A percentile compares a stretch with the other conserved stretches of the same genome.
These are phyloP conservation scores for Ranitomeya imitator DNA, from an alignment of 2,113 vertebrate genomes.

Conservation along the genomic window DNA sequence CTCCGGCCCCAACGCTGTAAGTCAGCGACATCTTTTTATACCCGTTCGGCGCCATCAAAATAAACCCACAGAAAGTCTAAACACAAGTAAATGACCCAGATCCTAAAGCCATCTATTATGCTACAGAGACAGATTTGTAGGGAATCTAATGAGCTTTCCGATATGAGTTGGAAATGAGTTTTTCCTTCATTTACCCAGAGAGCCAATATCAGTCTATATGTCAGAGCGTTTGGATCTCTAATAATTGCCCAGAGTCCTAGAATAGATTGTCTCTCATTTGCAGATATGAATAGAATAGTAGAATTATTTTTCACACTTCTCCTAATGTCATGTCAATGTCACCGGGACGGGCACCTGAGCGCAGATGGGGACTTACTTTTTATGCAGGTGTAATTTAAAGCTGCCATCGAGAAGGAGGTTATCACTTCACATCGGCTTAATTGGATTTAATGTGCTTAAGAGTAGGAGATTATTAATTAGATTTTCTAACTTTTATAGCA, in stretches of 20 bases:
- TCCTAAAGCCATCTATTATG: conserved; percentile 47
- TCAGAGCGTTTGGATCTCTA: conserved; percentile 52
- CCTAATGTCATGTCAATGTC: conserved; percentile 56
- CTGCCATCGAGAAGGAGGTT: conserved; percentile 45
- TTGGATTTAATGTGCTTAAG: conserved; percentile 53
- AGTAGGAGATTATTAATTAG: conserved; percentile 44
- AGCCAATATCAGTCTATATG: conserved; percentile 58
- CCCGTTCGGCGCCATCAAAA: conserved; percentile 47
- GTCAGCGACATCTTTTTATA: conserved; percentile 52
- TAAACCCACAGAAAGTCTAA: conserved; percentile 48
- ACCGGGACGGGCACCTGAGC: conserved; percentile 40
- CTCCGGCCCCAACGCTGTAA: conserved; percentile 25
- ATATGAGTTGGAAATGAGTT: conserved; percentile 56
- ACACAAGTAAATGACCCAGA: conserved; percentile 58
- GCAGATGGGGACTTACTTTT: conserved; percentile 27
- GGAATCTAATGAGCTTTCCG: conserved; percentile 54
- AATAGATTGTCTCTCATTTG: conserved; percentile 58
- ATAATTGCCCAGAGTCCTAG: conserved; percentile 56
- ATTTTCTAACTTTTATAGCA: conserved; percentile 49
- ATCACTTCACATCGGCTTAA: conserved; percentile 46
- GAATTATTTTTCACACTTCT: conserved; percentile 55
- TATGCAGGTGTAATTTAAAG: conserved; percentile 38
- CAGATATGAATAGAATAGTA: conserved; percentile 56
- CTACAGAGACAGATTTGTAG: conserved; percentile 50
- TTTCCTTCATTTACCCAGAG: conserved; percentile 58